Base-by-base conservation (phyloP, 2,113 vertebrate species). In the Coptodon bakossiorum region DNA sequence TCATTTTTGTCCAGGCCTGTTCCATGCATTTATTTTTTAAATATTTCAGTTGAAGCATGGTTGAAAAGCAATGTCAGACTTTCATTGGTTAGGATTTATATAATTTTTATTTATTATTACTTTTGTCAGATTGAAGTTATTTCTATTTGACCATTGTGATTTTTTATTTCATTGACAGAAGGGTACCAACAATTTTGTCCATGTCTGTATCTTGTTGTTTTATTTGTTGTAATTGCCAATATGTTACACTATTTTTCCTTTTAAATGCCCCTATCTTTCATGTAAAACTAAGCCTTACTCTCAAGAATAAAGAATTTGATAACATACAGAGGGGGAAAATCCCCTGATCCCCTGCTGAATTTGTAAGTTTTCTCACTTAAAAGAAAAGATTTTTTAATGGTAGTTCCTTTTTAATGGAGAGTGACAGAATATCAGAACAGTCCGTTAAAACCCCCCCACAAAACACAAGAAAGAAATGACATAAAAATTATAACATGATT, bases 1-100 rank as follows among this genome's bases (percentile, higher is more conserved):
- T 24, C 3, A 54, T 54, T 54, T 54, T 54, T 54, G 6, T 56
- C 0, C 22, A 56, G 53, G 53, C 53, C 52, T 2, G 53, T 56
- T 3, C 4, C 1, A 24, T 56, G 3, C 0, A 56, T 56, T 24
- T 56, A 3, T 56, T 22, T 12, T 16, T 0, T 31, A 2, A 7
- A 13, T 24, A 56, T 0, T 56, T 56, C 22, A 24, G 0, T 24
- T 56, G 22, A 56, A 24, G 0, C 53, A 0, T 13, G 53, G 53
- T 56, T 56, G 11, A 56, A 56, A 56, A 56, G 0, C 53, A 24
- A 13, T 56, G 22, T 1, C 53, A 24, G 53, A 13, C 53, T 56
- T 56, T 56, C 22, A 24, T 13, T 56, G 3, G 0, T 56, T 56
- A 24, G 0, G 53, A 1, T 56, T 56, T 1, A 4, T 27, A 13